A percentile compares a stretch with the other conserved stretches of the same genome.
phyloP scores from a whole-genome alignment of 2,888 invertebrate genomes.

The Holacanthella duospinosa region DNA sequence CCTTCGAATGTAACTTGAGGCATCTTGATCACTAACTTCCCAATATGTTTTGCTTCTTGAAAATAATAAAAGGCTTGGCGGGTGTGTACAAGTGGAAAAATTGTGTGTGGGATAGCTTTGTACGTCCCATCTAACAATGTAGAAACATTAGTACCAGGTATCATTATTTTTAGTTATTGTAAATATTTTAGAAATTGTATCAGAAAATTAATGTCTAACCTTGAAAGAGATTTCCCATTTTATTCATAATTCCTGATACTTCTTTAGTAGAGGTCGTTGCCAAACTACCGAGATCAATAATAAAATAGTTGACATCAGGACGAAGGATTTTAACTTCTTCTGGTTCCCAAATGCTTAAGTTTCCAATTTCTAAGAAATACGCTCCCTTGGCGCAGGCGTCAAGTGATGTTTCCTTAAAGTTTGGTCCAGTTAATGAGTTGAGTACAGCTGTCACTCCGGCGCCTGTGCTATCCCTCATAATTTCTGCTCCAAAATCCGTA shows the following conservation, averaged over 20 bases:
- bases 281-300: constrained; percentile 10
- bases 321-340: constrained; percentile 15
- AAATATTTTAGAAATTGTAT: too few relatives aligned
- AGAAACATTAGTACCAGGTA: too few relatives aligned
- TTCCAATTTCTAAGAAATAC: constrained; percentile 21
- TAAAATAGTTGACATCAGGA: constrained; percentile 12
- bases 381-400: constrained; percentile 9
- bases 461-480: constrained; percentile 13
- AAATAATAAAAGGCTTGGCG: constrained; percentile 17
- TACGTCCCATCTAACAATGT: background rate
- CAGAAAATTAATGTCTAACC: too few relatives aligned
- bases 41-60: constrained; percentile 21
- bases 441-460: constrained; percentile 17
- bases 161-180: too few relatives aligned
- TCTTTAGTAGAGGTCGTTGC: background rate
- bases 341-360: constrained; percentile 14
- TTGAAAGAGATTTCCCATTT: background rate
- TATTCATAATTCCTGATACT: background rate
- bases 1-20: constrained; percentile 15
- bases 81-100: constrained; percentile 6
- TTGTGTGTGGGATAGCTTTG: background rate
- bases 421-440: constrained; percentile 18
- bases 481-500: constrained; percentile 14
- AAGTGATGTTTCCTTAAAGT: constrained; percentile 19
- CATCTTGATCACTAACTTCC: constrained; percentile 21